Evolutionary conservation across 2,113 vertebrate genomes (phyloP), one percentile per base, ranked within the genome.

Genomic region (Eolophus roseicapilla): DNA sequence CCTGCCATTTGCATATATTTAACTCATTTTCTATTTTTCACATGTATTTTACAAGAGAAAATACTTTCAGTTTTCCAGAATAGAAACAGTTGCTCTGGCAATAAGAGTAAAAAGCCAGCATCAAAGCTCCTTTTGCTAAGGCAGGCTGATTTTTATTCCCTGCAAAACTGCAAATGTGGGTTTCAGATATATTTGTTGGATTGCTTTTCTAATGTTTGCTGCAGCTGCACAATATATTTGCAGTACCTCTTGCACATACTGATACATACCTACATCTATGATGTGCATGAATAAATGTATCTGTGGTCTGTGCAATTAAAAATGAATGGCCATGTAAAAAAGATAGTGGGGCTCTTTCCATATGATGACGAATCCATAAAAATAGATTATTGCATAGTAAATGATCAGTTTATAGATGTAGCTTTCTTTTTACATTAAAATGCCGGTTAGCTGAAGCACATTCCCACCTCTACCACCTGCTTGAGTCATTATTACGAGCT

Each of bases 251-350:
- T 91, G 67, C 94, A 92, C 89, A 24, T 90, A 63, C 59, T 90
- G 92, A 35, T 43, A 23, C 52, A 31, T 35, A 63, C 88, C 47
- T 88, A 29, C 27, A 15, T 53, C 82, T 71, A 0, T 17, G 79
- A 15, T 74, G 90, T 71, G 70, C 95, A 92, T 91, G 94, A 96
- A 90, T 49, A 90, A 96, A 65, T 21, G 68, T 67, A 62, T 84
- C 82, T 90, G 79, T 93, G 89, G 79, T 75, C 93, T 44, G 13
- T 74, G 87, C 93, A 97, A 97, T 96, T 98, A 96, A 96, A 97
- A 97, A 93, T 46, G 73, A 97, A 93, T 94, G 95, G 85, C 85
- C 57, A n/a, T 62, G 57, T 94, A 80, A 78, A 96, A 92, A 86
- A 70, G 50, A 46, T 47, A 75, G 33, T 0, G 0, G 43, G 49